Base-by-base conservation (phyloP, 37 sponge, comb jelly and placozoan species). In the Beroe ovata region DNA sequence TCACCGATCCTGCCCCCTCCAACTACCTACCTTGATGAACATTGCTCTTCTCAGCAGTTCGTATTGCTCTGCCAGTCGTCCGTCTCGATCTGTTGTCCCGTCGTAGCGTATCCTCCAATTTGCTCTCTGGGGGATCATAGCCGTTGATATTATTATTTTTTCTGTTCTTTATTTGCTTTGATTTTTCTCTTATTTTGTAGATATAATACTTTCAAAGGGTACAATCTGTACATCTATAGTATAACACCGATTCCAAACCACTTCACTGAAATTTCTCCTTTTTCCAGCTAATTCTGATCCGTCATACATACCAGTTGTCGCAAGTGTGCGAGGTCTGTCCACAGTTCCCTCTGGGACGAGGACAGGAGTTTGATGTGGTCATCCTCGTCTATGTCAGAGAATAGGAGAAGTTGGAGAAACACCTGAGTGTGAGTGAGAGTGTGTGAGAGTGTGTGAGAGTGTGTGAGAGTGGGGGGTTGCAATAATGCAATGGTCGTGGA, bases 11-110 rank as follows among this genome's bases (percentile, higher is more conserved):
- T n/a, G n/a, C n/a, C n/a, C n/a, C n/a, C n/a, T n/a, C n/a, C n/a
- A n/a, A n/a, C n/a, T n/a, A n/a, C n/a, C n/a, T n/a, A 77, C 84
- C 84, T 77, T 77, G 22, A 77, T 42, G 28, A 77, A 77, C 84
- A 77, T 77, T 30, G 84, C 84, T 25, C 41, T 77, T 26, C 33
- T 77, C 26, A 77, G 84, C 54, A 77, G 42, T 25, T 77, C 84
- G 28, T 77, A 77, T 8, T 77, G 84, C 22, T 77, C 84, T 18
- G 38, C 0, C 26, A 42, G 29, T n/a, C 25, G 0, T 0, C 41
- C 84, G 8, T 25, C 4, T 25, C 41, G 26, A 2, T 37, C 29
- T 11, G 14, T 77, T 2, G 11, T n/a, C 0, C 54, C 54, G 21
- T 42, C 54, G 38, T 42, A 77, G 3, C 84, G 38, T 54, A 77